A percentile compares a stretch with the other conserved stretches of the same genome.
Conservation (phyloP, 92 coral and sea anemone species). For the Pocillopora grandis region DNA sequence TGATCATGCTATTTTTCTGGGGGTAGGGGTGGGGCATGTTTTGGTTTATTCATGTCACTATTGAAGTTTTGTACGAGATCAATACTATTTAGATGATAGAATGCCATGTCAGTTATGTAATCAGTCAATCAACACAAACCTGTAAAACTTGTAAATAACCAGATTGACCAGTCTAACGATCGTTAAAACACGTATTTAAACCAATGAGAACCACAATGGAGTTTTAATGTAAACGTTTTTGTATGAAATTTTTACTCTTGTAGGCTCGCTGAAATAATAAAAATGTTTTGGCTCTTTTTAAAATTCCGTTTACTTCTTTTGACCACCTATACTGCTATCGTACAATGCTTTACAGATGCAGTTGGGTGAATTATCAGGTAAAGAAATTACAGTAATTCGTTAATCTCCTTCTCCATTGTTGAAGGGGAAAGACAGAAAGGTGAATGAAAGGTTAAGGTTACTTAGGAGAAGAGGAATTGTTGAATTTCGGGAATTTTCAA, state of each 20-base stretch:
- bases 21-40: slow-evolving; percentile 6
- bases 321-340: no score
- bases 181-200: slow-evolving; percentile 27
- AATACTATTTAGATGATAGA: slow-evolving; percentile 7
- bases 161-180: slow-evolving; percentile 31
- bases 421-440: no score
- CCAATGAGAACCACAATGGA: slow-evolving; percentile 23
- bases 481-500: no score
- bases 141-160: slow-evolving; percentile 34
- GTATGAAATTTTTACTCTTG: slow-evolving; percentile 52
- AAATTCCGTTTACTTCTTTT: no score
- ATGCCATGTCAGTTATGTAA: slow-evolving; percentile 7
- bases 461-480: no score
- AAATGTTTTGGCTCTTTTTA: slow-evolving; percentile 17
- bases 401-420: no score
- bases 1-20: slow-evolving; percentile 2
- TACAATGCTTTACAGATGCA: no score
- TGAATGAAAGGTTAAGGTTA: no score
- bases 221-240: slow-evolving; percentile 40
- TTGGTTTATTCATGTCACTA: slow-evolving; percentile 38
- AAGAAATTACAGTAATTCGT: no score
- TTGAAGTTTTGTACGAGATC: slow-evolving; percentile 36
- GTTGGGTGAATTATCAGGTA: no score
- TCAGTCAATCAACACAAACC: slow-evolving; percentile 19
- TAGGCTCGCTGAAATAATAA: slow-evolving; percentile 39